Conservation (phyloP, 2,113 vertebrate genomes). For the Pao palembangensis region DNA sequence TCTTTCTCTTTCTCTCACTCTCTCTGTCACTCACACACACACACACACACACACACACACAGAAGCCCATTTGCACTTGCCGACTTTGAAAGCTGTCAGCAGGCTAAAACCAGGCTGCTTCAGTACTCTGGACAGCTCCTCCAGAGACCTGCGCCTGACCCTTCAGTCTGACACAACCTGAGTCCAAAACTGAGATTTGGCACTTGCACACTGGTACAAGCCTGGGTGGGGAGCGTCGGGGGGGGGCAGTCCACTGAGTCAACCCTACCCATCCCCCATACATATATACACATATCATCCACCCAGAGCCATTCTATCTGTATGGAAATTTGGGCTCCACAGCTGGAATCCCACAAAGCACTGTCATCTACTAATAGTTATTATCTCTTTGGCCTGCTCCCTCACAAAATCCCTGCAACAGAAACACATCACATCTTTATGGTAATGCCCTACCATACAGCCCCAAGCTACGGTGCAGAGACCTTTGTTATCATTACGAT, state of each 20-base stretch:
- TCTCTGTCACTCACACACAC: neutral
- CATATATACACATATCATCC: conserved; percentile 83
- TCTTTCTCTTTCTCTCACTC: neutral
- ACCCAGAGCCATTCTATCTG: conserved; percentile 99
- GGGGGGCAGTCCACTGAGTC: conserved; percentile 37
- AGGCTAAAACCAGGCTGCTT: conserved; percentile 41
- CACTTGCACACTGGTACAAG: conserved; percentile 52
- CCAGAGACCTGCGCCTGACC: conserved; percentile 44
- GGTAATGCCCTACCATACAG: conserved; percentile 78
- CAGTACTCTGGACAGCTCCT: conserved; percentile 67
- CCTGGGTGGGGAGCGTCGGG: conserved; percentile 56
- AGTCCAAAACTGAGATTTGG: conserved; percentile 57
- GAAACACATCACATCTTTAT: conserved; percentile 93
- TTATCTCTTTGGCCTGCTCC: conserved; percentile 96
- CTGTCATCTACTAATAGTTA: conserved; percentile 99
- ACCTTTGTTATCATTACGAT: conserved; percentile 80
- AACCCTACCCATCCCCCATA: conserved; percentile 54
- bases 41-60: conserved; percentile 11
- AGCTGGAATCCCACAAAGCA: conserved; percentile 94
- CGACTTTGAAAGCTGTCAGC: conserved; percentile 60
- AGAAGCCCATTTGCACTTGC: conserved; percentile 51
- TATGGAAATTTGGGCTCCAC: conserved; percentile 97
- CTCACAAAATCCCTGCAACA: conserved; percentile 82
- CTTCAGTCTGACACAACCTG: conserved; percentile 24
- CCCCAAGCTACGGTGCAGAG: conserved; percentile 70